phyloP scores from a whole-genome alignment of 30 jellyfish, hydroid and myxozoan species.

The Mastigias papua region DNA sequence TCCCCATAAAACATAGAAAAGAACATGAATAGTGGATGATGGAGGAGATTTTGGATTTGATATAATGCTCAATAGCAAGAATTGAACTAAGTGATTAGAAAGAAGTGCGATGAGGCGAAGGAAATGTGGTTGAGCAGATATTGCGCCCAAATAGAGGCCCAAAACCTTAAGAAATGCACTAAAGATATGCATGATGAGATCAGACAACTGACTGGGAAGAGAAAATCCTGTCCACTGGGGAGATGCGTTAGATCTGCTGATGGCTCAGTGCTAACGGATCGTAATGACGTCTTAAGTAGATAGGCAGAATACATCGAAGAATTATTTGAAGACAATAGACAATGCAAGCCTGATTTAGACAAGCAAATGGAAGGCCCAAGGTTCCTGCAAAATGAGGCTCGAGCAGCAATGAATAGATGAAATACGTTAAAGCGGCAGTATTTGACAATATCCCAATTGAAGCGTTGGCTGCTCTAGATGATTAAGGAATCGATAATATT shows the following conservation, averaged over 20 bases:
- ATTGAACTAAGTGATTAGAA: slow-evolving; percentile 6
- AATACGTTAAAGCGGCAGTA: slow-evolving; percentile 36
- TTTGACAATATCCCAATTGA: slow-evolving; percentile 40
- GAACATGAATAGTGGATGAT: not conserved
- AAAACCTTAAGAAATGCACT: not conserved
- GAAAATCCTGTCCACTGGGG: slow-evolving; percentile 10
- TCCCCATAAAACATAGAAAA: slow-evolving; percentile 7
- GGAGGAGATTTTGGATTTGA: not conserved
- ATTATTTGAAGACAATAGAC: slow-evolving; percentile 45
- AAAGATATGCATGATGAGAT: slow-evolving; percentile 17
- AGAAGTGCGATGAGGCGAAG: slow-evolving; percentile 4
- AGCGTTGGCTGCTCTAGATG: slow-evolving; percentile 29
- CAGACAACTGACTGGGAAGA: slow-evolving; percentile 5
- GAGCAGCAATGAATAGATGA: slow-evolving; percentile 42
- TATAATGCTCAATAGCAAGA: slow-evolving; percentile 1
- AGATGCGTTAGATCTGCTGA: slow-evolving; percentile 30
- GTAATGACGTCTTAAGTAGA: slow-evolving; percentile 21
- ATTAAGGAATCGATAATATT: slow-evolving; percentile 13
- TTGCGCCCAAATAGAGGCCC: slow-evolving; percentile 28
- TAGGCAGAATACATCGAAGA: slow-evolving; percentile 64
- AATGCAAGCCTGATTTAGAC: slow-evolving; percentile 17
- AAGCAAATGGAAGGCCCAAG: slow-evolving; percentile 40
- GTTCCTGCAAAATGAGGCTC: slow-evolving; percentile 6
- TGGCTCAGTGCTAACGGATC: slow-evolving; percentile 27
- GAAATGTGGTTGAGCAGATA: slow-evolving; percentile 11